Evolutionary conservation across 30 jellyfish, hydroid and myxozoan species (phyloP).

Genomic region (Morbakka virulenta): DNA sequence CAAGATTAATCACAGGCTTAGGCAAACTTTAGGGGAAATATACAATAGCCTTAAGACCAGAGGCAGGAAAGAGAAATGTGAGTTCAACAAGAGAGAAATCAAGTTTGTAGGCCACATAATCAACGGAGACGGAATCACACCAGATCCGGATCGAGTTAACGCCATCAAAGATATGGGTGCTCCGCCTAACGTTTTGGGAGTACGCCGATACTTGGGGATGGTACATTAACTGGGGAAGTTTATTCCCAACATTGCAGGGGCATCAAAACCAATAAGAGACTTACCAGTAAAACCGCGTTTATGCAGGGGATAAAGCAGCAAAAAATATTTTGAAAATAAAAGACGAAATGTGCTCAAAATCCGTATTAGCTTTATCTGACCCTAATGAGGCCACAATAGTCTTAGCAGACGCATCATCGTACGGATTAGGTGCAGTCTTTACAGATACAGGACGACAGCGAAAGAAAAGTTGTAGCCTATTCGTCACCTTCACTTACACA

Average conservation of each 20-base stretch:
- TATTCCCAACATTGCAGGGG: slow-evolving; percentile 28
- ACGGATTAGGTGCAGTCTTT: slow-evolving; percentile 48
- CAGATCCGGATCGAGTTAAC: slow-evolving; percentile 19
- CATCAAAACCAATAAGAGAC: slow-evolving; percentile 45
- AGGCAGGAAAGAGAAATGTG: too few species aligned
- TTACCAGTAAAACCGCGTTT: slow-evolving; percentile 26
- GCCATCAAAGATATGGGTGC: slow-evolving; percentile 29
- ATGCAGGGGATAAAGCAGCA: slow-evolving; percentile 33
- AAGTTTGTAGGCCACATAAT: slow-evolving; percentile 31
- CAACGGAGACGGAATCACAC: slow-evolving; percentile 31
- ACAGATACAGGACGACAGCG: slow-evolving; percentile 5
- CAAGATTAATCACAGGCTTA: too few species aligned
- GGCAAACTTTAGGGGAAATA: too few species aligned
- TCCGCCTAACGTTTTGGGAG: slow-evolving; percentile 40
- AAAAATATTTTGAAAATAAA: slow-evolving; percentile 25
- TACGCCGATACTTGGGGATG: slow-evolving; percentile 44
- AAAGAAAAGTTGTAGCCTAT: slow-evolving; percentile 34
- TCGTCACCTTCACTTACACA: slow-evolving; percentile 27
- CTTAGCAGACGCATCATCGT: slow-evolving; percentile 41
- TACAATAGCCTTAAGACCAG: too few species aligned
- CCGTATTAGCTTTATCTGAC: slow-evolving; percentile 5
- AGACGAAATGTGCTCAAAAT: not conserved
- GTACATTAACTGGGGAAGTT: slow-evolving; percentile 22
- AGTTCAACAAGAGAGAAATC: slow-evolving; percentile 6
- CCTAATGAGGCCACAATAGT: slow-evolving; percentile 7